Evolutionary conservation across 2,797 vertebrate genomes (phyloP), one percentile per base, ranked within the genome.

Genomic region (Peromyscus eremicus): DNA sequence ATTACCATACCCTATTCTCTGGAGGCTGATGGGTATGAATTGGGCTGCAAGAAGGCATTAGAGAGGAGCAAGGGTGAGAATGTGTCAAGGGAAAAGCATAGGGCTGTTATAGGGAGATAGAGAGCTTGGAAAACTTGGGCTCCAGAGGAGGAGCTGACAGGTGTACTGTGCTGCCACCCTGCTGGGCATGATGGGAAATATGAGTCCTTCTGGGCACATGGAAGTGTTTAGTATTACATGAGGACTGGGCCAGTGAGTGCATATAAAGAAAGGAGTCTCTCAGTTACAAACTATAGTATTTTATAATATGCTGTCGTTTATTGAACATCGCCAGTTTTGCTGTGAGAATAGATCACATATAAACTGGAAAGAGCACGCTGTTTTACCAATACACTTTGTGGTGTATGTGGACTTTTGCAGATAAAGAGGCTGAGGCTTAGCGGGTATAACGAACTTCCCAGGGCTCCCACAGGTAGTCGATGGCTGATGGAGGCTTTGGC

Each of bases 161-260:
- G 4, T 17, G 64, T 19, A 21, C 27, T 62, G n/a, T 6, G 37
- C 27, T 25, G 25, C 79, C 12, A 11, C 32, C 34, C 60, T 68
- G 90, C 81, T 80, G n/a, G 79, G 55, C 19, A 88, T 12, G 12
- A 55, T 40, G 11, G n/a, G 25, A 87, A 55, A 43, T 8, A 1
- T 0, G 10, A 90, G 34, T 60, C 43, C n/a, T 71, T 37, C 11
- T 21, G 79, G 17, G 23, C 2, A 1, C 13, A 0, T 43, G 23
- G 12, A 34, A 12, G 2, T 55, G 8, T 80, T 86, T 57, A 29
- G 66, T 71, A n/a, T 62, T 57, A 4, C 1, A 11, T 57, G 40
- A 89, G 83, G 21, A 79, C 66, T 17, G 21, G 49, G 8, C 43
- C 84, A 55, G 37, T 32, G 66, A 64, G 66, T 34, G 34, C 8